Evolutionary conservation across 2,797 vertebrate genomes (phyloP).

Genomic region (Pelochelys cantorii): DNA sequence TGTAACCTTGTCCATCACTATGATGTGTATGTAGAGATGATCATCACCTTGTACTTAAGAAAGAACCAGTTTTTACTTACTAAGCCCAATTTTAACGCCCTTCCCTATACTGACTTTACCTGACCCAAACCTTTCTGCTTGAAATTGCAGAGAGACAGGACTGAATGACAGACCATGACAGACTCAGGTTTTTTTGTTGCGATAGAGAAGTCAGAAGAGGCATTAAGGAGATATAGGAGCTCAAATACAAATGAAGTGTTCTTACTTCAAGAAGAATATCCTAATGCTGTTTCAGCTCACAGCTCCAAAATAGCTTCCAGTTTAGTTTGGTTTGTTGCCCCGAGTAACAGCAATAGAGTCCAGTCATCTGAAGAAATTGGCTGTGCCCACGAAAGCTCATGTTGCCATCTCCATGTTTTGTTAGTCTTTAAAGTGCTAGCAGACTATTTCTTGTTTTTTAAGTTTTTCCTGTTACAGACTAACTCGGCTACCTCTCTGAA

Average conservation of each 20-base stretch:
- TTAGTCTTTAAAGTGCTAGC: too few relatives aligned
- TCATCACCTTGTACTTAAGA: not conserved
- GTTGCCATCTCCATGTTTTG: too few relatives aligned
- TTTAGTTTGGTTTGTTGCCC: not conserved
- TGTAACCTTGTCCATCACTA: not conserved
- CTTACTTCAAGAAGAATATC: not conserved
- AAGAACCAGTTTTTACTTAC: not conserved
- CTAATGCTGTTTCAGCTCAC: not conserved
- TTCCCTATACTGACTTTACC: not conserved
- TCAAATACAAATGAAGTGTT: not conserved
- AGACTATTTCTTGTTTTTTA: too few relatives aligned
- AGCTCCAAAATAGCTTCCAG: not conserved
- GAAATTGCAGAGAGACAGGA: not conserved
- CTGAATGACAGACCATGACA: not conserved
- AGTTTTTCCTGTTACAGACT: too few relatives aligned
- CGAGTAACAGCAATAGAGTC: not conserved
- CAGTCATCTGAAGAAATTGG: too few relatives aligned
- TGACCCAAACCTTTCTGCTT: not conserved
- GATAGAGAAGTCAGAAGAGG: not conserved
- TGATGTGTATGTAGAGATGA: not conserved
- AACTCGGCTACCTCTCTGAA: too few relatives aligned
- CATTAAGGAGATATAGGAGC: not conserved
- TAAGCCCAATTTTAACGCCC: not conserved
- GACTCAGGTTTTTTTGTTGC: not conserved
- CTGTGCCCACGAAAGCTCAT: too few relatives aligned